Conservation (phyloP, 2,888 invertebrate species). For the Synergus itoensis region DNA sequence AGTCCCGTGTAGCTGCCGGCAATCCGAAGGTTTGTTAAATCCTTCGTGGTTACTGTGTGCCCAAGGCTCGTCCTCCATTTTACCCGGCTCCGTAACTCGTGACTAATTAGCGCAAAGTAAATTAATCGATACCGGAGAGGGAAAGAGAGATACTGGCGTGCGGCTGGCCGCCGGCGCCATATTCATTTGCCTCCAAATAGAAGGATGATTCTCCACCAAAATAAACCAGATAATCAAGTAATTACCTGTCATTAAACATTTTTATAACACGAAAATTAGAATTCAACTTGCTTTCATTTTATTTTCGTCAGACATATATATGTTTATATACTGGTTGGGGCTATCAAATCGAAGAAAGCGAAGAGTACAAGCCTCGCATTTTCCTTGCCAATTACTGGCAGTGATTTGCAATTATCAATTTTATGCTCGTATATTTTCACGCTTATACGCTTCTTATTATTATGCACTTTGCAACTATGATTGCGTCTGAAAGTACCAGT, state of each 20-base stretch:
- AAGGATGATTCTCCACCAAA: slow-evolving; percentile 30
- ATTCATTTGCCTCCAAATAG: slow-evolving; percentile 39
- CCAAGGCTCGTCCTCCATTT: slow-evolving; percentile 53
- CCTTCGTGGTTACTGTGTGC: slow-evolving; percentile 47
- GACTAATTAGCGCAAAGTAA: slow-evolving; percentile 58
- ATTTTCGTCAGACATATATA: neutral
- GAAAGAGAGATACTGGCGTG: slow-evolving; percentile 45
- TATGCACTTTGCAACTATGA: slow-evolving; percentile 23
- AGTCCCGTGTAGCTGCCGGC: slow-evolving; percentile 41
- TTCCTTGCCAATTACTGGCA: slow-evolving; percentile 31
- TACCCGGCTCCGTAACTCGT: slow-evolving; percentile 51
- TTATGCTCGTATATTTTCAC: slow-evolving; percentile 38
- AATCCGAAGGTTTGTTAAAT: slow-evolving; percentile 43
- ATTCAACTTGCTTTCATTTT: slow-evolving; percentile 28
- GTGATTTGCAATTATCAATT: slow-evolving; percentile 40
- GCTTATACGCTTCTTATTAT: slow-evolving; percentile 36
- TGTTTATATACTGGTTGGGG: neutral
- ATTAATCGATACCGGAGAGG: slow-evolving; percentile 51
- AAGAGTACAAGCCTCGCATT: neutral
- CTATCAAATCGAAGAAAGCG: slow-evolving; percentile 32
- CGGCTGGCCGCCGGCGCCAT: slow-evolving; percentile 41
- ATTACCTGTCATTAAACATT: slow-evolving; percentile 29
- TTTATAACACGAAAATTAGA: slow-evolving; percentile 34
- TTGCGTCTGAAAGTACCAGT: slow-evolving; percentile 24
- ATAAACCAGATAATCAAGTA: slow-evolving; percentile 40